Evolutionary conservation across 2,113 vertebrate genomes (phyloP).

Genomic region (Oreochromis aureus): DNA sequence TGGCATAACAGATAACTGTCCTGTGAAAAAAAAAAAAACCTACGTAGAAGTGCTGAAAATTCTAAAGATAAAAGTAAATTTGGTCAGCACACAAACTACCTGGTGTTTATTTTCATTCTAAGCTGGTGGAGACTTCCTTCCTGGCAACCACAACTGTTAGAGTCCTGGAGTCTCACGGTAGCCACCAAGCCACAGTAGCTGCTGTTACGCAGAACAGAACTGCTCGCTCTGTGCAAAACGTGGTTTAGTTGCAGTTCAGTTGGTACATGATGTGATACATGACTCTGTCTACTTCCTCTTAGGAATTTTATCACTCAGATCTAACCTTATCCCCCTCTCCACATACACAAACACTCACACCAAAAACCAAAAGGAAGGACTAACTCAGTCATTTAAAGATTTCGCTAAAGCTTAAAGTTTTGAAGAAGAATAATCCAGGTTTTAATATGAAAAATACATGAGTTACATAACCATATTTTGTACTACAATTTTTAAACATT

Average conservation of each 20-base stretch:
- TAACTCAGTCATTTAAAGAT: not conserved
- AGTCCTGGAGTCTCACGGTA: not conserved
- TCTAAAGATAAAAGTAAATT: not conserved
- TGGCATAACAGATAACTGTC: not conserved
- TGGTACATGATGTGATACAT: not conserved
- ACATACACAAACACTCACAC: not conserved
- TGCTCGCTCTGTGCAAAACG: not conserved
- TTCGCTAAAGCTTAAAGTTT: not conserved
- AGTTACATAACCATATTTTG: not conserved
- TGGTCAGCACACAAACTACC: not conserved
- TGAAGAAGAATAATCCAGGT: not conserved
- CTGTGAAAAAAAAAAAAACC: not conserved
- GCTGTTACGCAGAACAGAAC: not conserved
- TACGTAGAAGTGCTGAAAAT: not conserved
- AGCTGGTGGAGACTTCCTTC: constrained; percentile 51
- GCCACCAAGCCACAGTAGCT: not conserved
- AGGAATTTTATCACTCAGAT: not conserved
- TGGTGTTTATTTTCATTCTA: constrained; percentile 65
- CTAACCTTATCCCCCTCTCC: not conserved
- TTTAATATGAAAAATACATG: constrained; percentile 20
- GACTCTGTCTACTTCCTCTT: not conserved
- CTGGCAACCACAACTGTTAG: constrained; percentile 31
- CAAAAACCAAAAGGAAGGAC: not conserved
- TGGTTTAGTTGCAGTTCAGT: not conserved
- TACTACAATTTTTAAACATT: not conserved